Evolutionary conservation across 2,888 invertebrate genomes (phyloP), one percentile per base, ranked within the genome.

Genomic region (Hirtodrosophila trivittata): DNA sequence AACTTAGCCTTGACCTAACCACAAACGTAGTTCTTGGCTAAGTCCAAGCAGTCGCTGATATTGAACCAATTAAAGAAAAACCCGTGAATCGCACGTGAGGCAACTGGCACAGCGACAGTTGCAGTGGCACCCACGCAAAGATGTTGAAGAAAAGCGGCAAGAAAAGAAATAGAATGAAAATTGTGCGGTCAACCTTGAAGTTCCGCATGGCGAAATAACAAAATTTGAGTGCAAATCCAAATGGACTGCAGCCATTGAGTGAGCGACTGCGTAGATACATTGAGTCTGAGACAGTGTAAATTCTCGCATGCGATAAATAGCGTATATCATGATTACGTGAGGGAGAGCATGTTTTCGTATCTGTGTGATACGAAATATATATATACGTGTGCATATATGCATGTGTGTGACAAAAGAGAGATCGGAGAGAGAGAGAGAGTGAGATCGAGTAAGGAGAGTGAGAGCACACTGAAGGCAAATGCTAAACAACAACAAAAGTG

Each of bases 401-500:
- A 35, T 25, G 6, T 35, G 51, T 0, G 30, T 26, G 52, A 12
- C 7, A 4, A 16, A 9, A 12, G 14, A 28, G 49, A 37, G 46
- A 28, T n/a, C n/a, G n/a, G 37, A 28, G 60, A 3, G 47, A 13
- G 39, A 2, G 26, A 13, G 56, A 14, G 47, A 10, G 30, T 21
- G 51, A 28, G 28, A 28, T 7, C 9, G 14, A 25, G 59, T 41
- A 47, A 52, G 39, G 35, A 33, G 55, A 26, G 64, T 43, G 49
- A 55, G 43, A 51, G 41, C 47, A 58, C 43, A 49, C 39, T 50
- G 55, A 63, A 66, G 47, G 57, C 73, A 54, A 72, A 59, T 60
- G 42, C 13, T 46, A 65, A 63, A 73, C 78, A 81, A 84, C 80
- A 77, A 78, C 75, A 82, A 86, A 84, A 82, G 84, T 88, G 88